These are phyloP conservation scores for Phyllotreta cruciferae DNA, from an alignment of 2,888 invertebrate species.

Conservation along the genomic window DNA sequence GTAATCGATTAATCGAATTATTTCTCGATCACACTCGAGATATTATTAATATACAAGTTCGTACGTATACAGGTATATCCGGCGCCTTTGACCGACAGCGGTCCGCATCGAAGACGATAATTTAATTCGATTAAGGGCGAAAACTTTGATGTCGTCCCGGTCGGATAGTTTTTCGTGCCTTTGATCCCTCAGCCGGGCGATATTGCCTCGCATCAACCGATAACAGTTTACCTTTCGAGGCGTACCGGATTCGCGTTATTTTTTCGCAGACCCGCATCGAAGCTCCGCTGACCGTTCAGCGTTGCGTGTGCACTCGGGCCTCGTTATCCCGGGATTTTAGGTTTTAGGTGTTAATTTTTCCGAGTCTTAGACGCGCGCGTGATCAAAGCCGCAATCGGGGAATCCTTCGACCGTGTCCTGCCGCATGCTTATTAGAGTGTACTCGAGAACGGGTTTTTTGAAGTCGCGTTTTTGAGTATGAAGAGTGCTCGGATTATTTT, in stretches of 20 bases:
- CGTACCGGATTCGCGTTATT: conserved; percentile 5
- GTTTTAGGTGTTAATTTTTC: conserved; percentile 15
- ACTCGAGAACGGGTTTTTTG: conserved; percentile 27
- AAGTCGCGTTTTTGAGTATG: conserved; percentile 25
- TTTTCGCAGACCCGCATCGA: not conserved
- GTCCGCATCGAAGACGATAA: conserved; percentile 15
- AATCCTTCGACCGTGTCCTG: conserved; percentile 17
- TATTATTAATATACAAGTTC: conserved; percentile 12
- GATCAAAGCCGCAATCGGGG: conserved; percentile 20
- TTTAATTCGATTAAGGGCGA: conserved; percentile 30
- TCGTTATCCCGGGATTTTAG: conserved; percentile 3
- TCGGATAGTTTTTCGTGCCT: conserved; percentile 32
- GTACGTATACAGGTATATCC: conserved; percentile 17
- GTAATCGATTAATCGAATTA: no score
- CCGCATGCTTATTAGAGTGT: conserved; percentile 31
- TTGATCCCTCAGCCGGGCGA: conserved; percentile 32
- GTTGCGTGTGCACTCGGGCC: conserved; percentile 20
- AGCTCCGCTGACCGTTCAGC: conserved; percentile 18
- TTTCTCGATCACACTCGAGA: no score
- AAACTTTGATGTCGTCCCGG: conserved; percentile 36
- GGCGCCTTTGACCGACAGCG: conserved; percentile 33
- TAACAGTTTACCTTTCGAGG: conserved; percentile 7
- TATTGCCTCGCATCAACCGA: conserved; percentile 19
- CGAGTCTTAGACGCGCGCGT: conserved; percentile 22
- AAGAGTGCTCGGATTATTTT: conserved; percentile 30